Percentiles rank a stretch among this genome's conserved stretches.
phyloP scores from a whole-genome alignment of 2,113 vertebrate genomes.

The Pristiophorus japonicus region DNA sequence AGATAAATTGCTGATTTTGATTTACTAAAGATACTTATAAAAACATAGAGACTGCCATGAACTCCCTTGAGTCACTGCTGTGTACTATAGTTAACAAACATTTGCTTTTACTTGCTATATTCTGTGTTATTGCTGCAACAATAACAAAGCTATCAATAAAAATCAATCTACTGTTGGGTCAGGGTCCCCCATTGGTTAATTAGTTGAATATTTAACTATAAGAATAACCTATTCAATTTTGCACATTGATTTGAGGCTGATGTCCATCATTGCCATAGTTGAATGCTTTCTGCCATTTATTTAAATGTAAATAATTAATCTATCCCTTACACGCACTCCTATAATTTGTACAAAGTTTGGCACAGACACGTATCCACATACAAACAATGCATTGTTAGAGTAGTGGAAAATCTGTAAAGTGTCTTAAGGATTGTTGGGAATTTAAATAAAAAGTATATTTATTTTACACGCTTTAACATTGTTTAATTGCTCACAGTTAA shows the following conservation, averaged over 20 bases:
- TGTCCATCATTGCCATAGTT: too few species aligned
- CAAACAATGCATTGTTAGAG: background rate
- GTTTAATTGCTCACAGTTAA: background rate
- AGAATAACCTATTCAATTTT: conserved; percentile 15
- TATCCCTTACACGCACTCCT: background rate
- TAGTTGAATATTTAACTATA: background rate
- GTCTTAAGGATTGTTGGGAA: background rate
- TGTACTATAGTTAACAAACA: background rate
- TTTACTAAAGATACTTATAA: background rate
- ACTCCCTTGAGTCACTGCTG: background rate
- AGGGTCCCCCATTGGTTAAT: background rate
- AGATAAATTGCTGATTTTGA: background rate
- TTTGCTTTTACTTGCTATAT: background rate
- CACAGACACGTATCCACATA: background rate
- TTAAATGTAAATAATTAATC: conserved; percentile 18
- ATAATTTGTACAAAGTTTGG: background rate
- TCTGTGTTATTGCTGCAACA: background rate
- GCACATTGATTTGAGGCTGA: background rate
- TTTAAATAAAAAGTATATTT: background rate
- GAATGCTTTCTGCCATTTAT: background rate
- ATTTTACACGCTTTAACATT: background rate
- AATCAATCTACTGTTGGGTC: background rate
- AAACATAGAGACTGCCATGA: background rate
- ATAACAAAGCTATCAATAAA: background rate
- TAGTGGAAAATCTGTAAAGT: background rate